Percentiles rank a stretch among this genome's conserved stretches.
phyloP scores from a whole-genome alignment of 2,888 invertebrate species.

The Ceriagrion tenellum region DNA sequence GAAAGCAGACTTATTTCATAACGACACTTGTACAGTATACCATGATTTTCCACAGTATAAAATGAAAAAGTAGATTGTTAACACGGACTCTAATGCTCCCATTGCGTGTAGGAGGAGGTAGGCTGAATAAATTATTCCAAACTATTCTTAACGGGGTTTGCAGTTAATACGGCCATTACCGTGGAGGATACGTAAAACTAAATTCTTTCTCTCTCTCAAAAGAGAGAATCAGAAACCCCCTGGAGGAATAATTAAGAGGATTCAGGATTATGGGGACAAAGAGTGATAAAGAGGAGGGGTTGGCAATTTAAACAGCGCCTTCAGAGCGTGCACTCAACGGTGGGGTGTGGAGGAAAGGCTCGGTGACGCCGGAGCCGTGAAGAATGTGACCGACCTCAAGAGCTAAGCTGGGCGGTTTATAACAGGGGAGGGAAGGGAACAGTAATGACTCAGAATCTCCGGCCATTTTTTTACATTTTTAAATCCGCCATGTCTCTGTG shows the following conservation, averaged over 20 bases:
- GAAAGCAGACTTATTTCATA: no score
- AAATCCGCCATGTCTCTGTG: not conserved
- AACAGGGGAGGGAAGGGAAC: not conserved
- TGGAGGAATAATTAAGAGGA: not conserved
- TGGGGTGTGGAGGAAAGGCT: not conserved
- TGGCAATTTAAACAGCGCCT: not conserved
- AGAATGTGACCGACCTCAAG: not conserved
- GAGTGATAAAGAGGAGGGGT: not conserved
- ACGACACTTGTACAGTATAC: no score
- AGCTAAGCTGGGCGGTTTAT: not conserved
- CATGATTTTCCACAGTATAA: no score
- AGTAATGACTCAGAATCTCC: not conserved
- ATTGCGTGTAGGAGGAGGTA: no score
- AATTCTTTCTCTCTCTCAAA: not conserved
- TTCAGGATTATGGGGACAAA: not conserved
- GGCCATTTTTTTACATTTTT: not conserved
- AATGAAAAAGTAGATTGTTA: no score
- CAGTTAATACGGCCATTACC: no score
- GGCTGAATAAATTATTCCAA: no score
- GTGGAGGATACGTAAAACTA: no score
- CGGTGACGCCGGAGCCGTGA: not conserved
- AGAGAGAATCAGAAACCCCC: not conserved
- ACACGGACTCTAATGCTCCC: no score
- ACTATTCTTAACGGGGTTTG: no score
- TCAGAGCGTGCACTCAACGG: not conserved